Percentiles rank a stretch among this genome's conserved stretches.
phyloP scores from a whole-genome alignment of 2,797 vertebrate species.

The Tenualosa ilisha region DNA sequence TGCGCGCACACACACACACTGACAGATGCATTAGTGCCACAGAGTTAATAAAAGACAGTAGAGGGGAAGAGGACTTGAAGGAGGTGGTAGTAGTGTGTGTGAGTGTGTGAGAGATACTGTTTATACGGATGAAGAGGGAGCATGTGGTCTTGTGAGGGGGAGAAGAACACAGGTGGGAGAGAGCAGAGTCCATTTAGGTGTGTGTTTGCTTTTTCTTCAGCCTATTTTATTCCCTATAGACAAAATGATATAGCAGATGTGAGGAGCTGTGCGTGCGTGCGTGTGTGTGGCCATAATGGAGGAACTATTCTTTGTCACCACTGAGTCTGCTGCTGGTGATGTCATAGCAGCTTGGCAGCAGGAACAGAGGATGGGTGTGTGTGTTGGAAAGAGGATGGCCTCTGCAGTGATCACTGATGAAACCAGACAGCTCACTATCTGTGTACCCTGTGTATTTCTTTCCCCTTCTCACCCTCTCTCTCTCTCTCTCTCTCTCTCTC shows the following conservation, averaged over 20 bases:
- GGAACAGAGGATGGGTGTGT: neutral
- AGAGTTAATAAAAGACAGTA: too few relatives aligned
- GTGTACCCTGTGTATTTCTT: neutral
- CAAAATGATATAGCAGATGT: neutral
- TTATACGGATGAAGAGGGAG: neutral
- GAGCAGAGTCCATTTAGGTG: neutral
- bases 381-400: neutral
- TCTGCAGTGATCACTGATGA: conserved; percentile 15
- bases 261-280: neutral
- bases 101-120: neutral
- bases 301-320: neutral
- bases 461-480: neutral
- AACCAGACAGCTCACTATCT: conserved; percentile 8
- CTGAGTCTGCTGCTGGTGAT: conserved; percentile 3
- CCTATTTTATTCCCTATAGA: neutral
- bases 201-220: neutral
- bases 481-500: neutral
- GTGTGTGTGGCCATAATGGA: neutral
- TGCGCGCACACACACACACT: too few relatives aligned
- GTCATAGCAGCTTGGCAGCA: neutral
- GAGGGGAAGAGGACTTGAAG: too few relatives aligned
- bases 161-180: neutral
- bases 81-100: too few relatives aligned
- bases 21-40: too few relatives aligned
- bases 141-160: neutral